Percentiles rank a stretch among this genome's conserved stretches.
Evolutionary conservation across 2,797 vertebrate genomes (phyloP).

Genomic region (Sebastes steindachneri): DNA sequence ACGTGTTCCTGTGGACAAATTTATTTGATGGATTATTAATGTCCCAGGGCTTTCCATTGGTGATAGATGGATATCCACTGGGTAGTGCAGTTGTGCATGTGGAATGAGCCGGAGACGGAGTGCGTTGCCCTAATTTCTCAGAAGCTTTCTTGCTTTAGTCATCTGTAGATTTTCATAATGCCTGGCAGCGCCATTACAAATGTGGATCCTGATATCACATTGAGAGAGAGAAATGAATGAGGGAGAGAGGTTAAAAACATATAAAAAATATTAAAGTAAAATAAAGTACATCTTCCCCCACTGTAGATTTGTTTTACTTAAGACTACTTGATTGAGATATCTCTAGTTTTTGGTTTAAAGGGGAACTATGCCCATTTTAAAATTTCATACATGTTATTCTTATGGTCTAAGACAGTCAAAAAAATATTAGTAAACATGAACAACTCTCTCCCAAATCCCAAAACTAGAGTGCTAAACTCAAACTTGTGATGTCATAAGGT

Average conservation of each 20-base stretch:
- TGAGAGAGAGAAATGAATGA: slow-evolving; percentile 1
- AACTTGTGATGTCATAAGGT: too few species aligned
- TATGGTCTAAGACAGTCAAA: too few species aligned
- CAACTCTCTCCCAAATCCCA: too few species aligned
- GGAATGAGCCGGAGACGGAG: slow-evolving; percentile 41
- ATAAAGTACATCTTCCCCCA: neutral
- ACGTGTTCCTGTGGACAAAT: slow-evolving; percentile 68
- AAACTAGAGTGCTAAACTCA: too few species aligned
- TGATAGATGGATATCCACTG: slow-evolving; percentile 64
- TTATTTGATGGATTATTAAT: slow-evolving; percentile 79
- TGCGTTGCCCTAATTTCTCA: slow-evolving; percentile 59
- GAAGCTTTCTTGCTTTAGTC: slow-evolving; percentile 51
- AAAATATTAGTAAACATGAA: too few species aligned
- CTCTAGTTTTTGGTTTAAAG: neutral
- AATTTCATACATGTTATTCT: too few species aligned
- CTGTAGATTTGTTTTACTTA: neutral
- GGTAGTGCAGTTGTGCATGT: slow-evolving; percentile 59
- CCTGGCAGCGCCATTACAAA: slow-evolving; percentile 35
- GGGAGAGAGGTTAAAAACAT: neutral
- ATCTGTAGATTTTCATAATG: slow-evolving; percentile 53
- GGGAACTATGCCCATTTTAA: too few species aligned
- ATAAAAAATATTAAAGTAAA: too few species aligned
- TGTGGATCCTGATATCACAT: slow-evolving; percentile 24
- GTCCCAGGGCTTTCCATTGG: slow-evolving; percentile 63
- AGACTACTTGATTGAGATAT: neutral